Base-by-base conservation (phyloP, 2,888 invertebrate genomes). In the Pristionchus japonicus region DNA sequence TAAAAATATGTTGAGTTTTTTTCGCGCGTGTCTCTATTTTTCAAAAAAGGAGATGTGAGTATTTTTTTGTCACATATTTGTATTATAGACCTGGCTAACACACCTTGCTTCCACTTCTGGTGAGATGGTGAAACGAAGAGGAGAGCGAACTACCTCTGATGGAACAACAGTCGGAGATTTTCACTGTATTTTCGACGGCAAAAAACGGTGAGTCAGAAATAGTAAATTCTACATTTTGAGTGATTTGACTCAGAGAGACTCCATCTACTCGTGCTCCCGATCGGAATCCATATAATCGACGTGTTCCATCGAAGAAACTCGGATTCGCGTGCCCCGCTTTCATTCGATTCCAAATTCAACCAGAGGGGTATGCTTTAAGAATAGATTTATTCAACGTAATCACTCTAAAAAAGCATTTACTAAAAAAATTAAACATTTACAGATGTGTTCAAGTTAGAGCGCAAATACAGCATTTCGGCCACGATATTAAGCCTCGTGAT, bases 101-200 rank as follows among this genome's bases (percentile, higher is more conserved):
- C 4, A 61, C n/a, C 27, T 61, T 9, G 27, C 40, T 64, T 61
- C 85, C 1, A 43, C 43, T 13, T 61, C 85, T 23, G 85, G 85
- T 27, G 85, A 27, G 15, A 52, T 85, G 31, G 85, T 85, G 23
- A 23, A 27, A 9, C 6, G 64, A 15, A 23, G 85, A 64, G 85
- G 85, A 43, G 64, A 85, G 27, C 23, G 85, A 43, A 85, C 7
- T n/a, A n/a, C 61, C 17, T n/a, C 61, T 1, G 57, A 57, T 64
- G 85, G 85, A n/a, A 57, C 20, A 20, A 34, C 40, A 40, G 43
- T 57, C n/a, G 85, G 85, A 61, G 85, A 85, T 52, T 85, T 34
- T n/a, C 64, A 85, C 27, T 85, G 85, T 40, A 43, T 85, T 31
- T 85, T 85, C 40, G 85, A 85, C 34, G 85, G 85, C 0, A 85